These are phyloP conservation scores for Tetropium fuscum DNA, from an alignment of 2,888 invertebrate genomes.

Conservation along the genomic window DNA sequence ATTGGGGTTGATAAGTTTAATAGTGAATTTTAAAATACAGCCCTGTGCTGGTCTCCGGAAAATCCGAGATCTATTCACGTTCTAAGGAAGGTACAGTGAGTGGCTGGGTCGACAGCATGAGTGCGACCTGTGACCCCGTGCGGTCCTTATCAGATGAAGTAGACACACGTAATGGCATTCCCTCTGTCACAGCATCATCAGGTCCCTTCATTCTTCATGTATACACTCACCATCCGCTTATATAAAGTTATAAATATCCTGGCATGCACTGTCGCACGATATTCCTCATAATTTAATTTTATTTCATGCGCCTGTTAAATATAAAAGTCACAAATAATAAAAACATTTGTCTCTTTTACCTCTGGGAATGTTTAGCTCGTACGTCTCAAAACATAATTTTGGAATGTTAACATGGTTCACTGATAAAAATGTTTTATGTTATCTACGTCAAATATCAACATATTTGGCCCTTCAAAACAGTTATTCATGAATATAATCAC, in stretches of 20 bases:
- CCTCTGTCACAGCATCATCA: slow-evolving; percentile 52
- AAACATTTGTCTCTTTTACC: slow-evolving; percentile 32
- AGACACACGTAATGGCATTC: slow-evolving; percentile 65
- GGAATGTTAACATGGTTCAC: neutral
- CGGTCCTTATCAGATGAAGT: slow-evolving; percentile 62
- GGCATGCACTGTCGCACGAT: slow-evolving; percentile 39
- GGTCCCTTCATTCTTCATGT: slow-evolving; percentile 45
- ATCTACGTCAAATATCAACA: neutral
- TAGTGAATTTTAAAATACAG: neutral
- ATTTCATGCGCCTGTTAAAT: slow-evolving; percentile 49
- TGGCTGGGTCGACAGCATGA: slow-evolving; percentile 57
- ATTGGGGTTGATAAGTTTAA: no score
- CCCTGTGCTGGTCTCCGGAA: slow-evolving; percentile 18
- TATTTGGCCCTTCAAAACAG: neutral
- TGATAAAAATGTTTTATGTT: neutral
- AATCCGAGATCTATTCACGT: slow-evolving; percentile 32
- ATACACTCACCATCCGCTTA: slow-evolving; percentile 34
- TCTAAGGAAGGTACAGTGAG: slow-evolving; percentile 45
- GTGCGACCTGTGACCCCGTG: slow-evolving; percentile 59
- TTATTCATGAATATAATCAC: neutral
- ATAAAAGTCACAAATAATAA: slow-evolving; percentile 48
- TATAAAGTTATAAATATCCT: slow-evolving; percentile 48
- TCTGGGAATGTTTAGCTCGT: slow-evolving; percentile 26
- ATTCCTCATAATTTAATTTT: slow-evolving; percentile 51
- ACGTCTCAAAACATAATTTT: neutral